Evolutionary conservation across 2,113 vertebrate species (phyloP).

Genomic region (Salvator merianae): DNA sequence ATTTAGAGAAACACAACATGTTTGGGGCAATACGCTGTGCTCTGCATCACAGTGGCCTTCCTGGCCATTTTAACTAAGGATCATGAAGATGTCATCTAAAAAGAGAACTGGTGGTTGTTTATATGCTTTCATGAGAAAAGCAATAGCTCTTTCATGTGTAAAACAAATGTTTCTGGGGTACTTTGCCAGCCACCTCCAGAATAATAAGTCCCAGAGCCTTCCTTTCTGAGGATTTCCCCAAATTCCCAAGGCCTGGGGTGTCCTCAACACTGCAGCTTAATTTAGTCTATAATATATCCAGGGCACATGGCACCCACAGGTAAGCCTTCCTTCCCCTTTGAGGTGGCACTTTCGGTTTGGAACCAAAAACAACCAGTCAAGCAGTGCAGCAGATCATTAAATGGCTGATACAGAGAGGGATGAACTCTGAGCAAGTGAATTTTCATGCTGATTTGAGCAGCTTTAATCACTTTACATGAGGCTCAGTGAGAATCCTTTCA

Average conservation of each 20-base stretch:
- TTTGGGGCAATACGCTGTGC: too few relatives aligned
- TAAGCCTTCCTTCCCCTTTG: background rate
- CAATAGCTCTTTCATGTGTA: background rate
- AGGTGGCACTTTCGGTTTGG: background rate
- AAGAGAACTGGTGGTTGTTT: background rate
- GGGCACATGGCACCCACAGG: background rate
- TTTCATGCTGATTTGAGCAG: background rate
- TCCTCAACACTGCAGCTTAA: background rate
- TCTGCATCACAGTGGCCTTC: too few relatives aligned
- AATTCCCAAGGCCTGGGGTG: background rate
- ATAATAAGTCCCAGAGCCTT: background rate
- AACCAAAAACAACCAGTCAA: background rate
- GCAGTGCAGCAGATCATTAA: background rate
- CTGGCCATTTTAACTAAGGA: too few relatives aligned
- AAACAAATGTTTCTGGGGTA: constrained; percentile 12
- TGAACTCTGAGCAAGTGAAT: background rate
- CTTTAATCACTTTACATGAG: background rate
- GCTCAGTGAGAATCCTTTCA: background rate
- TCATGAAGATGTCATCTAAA: too few relatives aligned
- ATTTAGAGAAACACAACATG: too few relatives aligned
- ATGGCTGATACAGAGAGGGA: background rate
- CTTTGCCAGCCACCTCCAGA: background rate
- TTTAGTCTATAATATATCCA: background rate
- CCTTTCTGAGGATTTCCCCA: background rate
- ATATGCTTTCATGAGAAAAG: background rate